Conservation (phyloP, 92 coral and sea anemone genomes). For the Parazoanthus swiftii region DNA sequence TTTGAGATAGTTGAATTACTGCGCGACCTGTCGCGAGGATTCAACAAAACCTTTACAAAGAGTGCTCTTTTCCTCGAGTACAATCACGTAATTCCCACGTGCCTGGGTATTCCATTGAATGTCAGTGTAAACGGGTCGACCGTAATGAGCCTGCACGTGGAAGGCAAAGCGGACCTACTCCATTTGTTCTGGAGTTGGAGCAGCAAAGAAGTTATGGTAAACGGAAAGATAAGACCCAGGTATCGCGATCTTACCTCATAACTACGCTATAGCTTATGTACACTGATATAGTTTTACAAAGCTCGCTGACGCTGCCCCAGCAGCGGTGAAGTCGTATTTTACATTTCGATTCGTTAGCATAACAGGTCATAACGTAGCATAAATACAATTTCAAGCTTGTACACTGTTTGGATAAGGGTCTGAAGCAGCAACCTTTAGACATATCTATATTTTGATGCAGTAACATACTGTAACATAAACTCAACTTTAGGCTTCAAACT, state of each 20-base stretch:
- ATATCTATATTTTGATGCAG: too few species aligned
- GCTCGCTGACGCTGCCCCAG: too few species aligned
- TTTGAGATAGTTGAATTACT: conserved; percentile 50
- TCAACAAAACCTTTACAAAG: conserved; percentile 64
- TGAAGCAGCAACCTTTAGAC: too few species aligned
- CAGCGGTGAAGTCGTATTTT: too few species aligned
- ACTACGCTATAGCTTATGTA: too few species aligned
- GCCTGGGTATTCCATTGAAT: conserved; percentile 70
- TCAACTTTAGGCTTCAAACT: too few species aligned
- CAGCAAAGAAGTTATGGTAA: conserved; percentile 31
- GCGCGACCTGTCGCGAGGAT: conserved; percentile 49
- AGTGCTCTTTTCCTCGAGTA: conserved; percentile 59
- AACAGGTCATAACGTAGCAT: too few species aligned
- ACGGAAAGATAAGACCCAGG: conserved; percentile 67
- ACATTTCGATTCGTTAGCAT: too few species aligned
- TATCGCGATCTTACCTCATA: not conserved
- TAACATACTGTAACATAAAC: too few species aligned
- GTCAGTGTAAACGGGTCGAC: conserved; percentile 62
- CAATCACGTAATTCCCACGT: conserved; percentile 55
- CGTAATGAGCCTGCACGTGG: conserved; percentile 55
- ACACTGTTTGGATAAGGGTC: too few species aligned
- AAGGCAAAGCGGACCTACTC: conserved; percentile 62
- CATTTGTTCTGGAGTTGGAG: conserved; percentile 61
- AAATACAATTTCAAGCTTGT: too few species aligned
- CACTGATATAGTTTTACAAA: too few species aligned